A percentile compares a stretch with the other conserved stretches of the same genome.
Conservation (phyloP, 1,140 invertebrate species). For the Drosophila murphyi region DNA sequence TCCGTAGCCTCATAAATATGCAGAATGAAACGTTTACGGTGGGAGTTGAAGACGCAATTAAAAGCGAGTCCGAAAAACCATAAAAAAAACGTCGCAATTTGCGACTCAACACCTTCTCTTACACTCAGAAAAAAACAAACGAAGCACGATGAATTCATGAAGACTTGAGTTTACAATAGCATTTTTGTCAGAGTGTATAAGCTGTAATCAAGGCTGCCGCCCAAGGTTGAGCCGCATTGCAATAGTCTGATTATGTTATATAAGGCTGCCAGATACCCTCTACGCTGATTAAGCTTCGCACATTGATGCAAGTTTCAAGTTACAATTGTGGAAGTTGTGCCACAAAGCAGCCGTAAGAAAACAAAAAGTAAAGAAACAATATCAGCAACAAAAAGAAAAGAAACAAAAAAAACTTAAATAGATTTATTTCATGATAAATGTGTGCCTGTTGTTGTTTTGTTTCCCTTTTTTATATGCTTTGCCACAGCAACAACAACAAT, state of each 20-base stretch:
- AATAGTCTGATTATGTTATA: conserved; percentile 12
- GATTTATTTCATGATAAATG: conserved; percentile 82
- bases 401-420: conserved; percentile 63
- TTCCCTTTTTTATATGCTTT: conserved; percentile 54
- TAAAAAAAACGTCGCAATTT: not conserved
- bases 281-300: conserved; percentile 22
- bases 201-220: not conserved
- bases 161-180: no score
- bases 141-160: not conserved
- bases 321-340: conserved; percentile 42
- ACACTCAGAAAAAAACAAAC: not conserved
- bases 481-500: conserved; percentile 60
- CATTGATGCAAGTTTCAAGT: conserved; percentile 63
- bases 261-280: conserved; percentile 37
- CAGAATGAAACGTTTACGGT: conserved; percentile 25
- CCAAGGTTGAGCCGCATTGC: conserved; percentile 18
- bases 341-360: conserved; percentile 23
- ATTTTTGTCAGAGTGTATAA: not conserved
- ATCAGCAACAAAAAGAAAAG: conserved; percentile 16
- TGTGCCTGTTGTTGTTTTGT: conserved; percentile 67
- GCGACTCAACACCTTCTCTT: not conserved
- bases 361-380: conserved; percentile 9
- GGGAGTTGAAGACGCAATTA: conserved; percentile 15
- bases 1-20: conserved; percentile 75
- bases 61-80: not conserved